Base-by-base conservation (phyloP, 2,888 invertebrate species). In the Brachypalpus laphriformis region DNA sequence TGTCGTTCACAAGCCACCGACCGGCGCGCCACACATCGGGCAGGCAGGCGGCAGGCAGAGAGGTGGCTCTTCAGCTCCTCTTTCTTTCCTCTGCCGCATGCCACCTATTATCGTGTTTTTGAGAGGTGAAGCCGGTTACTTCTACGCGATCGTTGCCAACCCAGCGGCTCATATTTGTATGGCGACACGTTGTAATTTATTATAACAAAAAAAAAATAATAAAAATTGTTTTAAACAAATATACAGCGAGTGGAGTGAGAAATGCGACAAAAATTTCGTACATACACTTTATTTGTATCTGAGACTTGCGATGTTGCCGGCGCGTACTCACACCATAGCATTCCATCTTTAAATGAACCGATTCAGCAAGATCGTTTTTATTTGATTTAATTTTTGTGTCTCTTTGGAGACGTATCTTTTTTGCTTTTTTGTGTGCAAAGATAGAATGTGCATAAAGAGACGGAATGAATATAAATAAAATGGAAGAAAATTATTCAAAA, bases 401-500 rank as follows among this genome's bases (percentile, higher is more conserved):
- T 20, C 34, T 34, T 54, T 63, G 54, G 54, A 54, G 56, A 56
- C 9, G 54, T 34, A 31, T 31, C 16, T 5, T 25, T 18, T 18
- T 42, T 28, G 22, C 20, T 11, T 16, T 7, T 28, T 54, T 54
- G n/a, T 54, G 6, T 4, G 3, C 22, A 11, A 16, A 45, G 37
- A 34, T 22, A 40, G 3, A 11, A 31, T 45, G 57, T 14, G 40
- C 57, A 61, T 42, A 61, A 45, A 61, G 25, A 20, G 28, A 40
- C 14, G 31, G 25, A n/a, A 74, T 54, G 66, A 71, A 78, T 65
- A 22, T 56, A 22, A 61, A 49, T 65, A 42, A 57, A 78, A 78
- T 74, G 80, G 37, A 11, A 22, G 59, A 80, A 72, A 25, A 37
- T 40, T 28, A 77, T 70, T 70, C 54, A 61, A 61, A 68, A 11